Evolutionary conservation across 2,113 vertebrate genomes (phyloP).

Genomic region (Megaceryle maxima): DNA sequence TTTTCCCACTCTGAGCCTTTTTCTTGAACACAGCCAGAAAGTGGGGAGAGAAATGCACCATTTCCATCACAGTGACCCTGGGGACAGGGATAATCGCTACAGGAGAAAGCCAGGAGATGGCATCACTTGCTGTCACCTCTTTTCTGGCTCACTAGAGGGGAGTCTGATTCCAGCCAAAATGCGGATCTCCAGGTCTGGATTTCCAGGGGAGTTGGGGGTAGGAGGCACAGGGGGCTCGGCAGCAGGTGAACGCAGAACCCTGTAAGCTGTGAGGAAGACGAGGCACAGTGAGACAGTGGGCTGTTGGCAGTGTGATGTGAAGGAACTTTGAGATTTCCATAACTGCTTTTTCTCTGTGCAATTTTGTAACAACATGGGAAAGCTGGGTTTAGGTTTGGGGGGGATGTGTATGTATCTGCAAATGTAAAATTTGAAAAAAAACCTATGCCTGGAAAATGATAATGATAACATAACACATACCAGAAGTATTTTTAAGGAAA

Average conservation of each 20-base stretch:
- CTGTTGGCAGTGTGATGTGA: not conserved
- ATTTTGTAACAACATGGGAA: not conserved
- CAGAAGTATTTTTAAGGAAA: not conserved
- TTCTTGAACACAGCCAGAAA: not conserved
- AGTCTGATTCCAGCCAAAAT: not conserved
- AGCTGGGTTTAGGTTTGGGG: not conserved
- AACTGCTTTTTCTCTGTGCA: not conserved
- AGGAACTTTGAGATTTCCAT: not conserved
- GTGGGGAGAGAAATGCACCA: not conserved
- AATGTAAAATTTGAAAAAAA: not conserved
- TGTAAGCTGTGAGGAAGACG: not conserved
- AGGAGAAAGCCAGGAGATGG: not conserved
- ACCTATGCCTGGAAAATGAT: not conserved
- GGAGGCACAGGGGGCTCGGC: not conserved
- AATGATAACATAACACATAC: not conserved
- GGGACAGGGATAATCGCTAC: not conserved
- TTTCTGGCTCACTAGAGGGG: not conserved
- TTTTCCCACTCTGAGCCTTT: rapidly evolving
- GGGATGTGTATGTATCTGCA: not conserved
- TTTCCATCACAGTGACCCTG: not conserved
- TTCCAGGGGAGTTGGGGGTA: not conserved
- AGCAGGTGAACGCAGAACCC: not conserved
- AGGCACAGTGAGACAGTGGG: not conserved
- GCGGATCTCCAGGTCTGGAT: not conserved
- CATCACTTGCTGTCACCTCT: not conserved